phyloP scores from a whole-genome alignment of 1,140 invertebrate species.

The Musca domestica region DNA sequence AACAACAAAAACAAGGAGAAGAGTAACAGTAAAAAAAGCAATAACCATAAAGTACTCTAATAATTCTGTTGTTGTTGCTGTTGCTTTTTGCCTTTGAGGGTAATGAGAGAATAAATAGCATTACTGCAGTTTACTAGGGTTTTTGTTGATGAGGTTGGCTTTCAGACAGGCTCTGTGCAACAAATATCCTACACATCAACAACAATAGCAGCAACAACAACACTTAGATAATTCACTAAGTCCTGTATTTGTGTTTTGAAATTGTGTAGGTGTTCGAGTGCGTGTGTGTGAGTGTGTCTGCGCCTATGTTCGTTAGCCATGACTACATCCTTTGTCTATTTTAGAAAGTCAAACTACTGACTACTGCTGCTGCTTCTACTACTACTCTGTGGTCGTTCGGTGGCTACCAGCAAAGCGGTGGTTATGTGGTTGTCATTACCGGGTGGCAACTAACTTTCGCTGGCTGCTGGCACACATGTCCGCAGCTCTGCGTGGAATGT shows the following conservation, averaged over 20 bases:
- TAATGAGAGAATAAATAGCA: too few species aligned
- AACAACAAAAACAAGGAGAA: not conserved
- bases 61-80: too few species aligned
- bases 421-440: not conserved
- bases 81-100: too few species aligned
- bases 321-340: too few species aligned
- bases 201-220: too few species aligned
- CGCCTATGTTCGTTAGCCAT: too few species aligned
- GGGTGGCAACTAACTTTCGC: not conserved
- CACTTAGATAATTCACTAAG: not conserved
- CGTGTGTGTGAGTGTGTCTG: not conserved
- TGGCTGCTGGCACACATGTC: not conserved
- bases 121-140: too few species aligned
- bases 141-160: too few species aligned
- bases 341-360: not conserved
- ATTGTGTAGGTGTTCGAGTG: not conserved
- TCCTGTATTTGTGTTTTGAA: not conserved
- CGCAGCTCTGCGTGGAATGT: too few species aligned
- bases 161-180: too few species aligned
- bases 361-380: not conserved
- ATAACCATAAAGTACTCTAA: too few species aligned
- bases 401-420: not conserved
- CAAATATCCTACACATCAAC: too few species aligned
- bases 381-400: not conserved
- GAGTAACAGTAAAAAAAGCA: constrained; percentile 2